Percentiles rank a stretch among this genome's conserved stretches.
These are phyloP conservation scores for Zootermopsis nevadensis DNA, from an alignment of 2,888 invertebrate species.

Conservation along the genomic window DNA sequence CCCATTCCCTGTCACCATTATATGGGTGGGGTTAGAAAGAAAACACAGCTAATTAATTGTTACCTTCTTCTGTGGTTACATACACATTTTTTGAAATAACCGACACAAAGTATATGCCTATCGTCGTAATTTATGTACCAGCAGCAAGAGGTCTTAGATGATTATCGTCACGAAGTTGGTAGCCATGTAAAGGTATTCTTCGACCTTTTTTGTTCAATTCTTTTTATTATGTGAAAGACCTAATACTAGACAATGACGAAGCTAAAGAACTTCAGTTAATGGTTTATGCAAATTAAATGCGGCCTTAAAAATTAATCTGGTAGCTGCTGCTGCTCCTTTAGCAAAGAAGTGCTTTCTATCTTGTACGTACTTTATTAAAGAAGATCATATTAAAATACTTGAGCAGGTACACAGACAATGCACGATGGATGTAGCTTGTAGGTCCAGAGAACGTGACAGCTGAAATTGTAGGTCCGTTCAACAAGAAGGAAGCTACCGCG, in stretches of 20 bases:
- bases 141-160: conserved; percentile 27
- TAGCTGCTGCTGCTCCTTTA: conserved; percentile 3
- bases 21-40: conserved; percentile 15
- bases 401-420: conserved; percentile 12
- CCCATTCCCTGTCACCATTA: conserved; percentile 41
- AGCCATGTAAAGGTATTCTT: conserved; percentile 29
- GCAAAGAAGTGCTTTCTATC: conserved; percentile 26
- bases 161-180: conserved; percentile 38
- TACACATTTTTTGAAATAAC: conserved; percentile 4
- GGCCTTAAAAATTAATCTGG: conserved; percentile 42
- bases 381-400: conserved; percentile 23
- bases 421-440: background rate
- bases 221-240: conserved; percentile 23
- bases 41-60: conserved; percentile 26
- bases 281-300: conserved; percentile 50
- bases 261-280: conserved; percentile 45
- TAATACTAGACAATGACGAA: conserved; percentile 47
- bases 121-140: conserved; percentile 27
- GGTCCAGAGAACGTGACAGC: background rate
- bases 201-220: conserved; percentile 1
- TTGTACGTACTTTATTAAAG: conserved; percentile 26
- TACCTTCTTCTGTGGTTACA: conserved; percentile 18
- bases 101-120: conserved; percentile 14
- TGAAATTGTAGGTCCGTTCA: background rate
- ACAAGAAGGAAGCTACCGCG: no score